A percentile compares a stretch with the other conserved stretches of the same genome.
phyloP scores from a whole-genome alignment of 2,888 invertebrate genomes.

The Polia nebulosa region DNA sequence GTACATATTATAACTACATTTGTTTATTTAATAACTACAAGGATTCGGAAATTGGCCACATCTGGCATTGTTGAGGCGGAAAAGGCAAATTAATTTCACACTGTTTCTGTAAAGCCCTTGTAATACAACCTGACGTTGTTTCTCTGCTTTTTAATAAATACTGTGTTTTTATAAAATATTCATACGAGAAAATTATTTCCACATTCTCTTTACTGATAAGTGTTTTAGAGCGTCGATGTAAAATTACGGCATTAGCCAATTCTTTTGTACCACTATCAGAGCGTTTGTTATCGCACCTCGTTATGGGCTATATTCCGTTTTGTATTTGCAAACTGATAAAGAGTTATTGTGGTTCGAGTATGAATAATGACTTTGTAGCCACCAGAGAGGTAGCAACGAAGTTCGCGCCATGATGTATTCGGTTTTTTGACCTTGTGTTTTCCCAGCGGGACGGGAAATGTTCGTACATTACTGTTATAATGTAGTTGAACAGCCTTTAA shows the following conservation, averaged over 20 bases:
- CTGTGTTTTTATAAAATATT: slow-evolving; percentile 13
- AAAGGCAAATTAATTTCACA: not conserved
- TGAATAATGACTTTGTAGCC: slow-evolving; percentile 56
- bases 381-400: slow-evolving; percentile 24
- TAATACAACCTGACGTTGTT: not conserved
- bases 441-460: slow-evolving; percentile 63
- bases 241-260: slow-evolving; percentile 63
- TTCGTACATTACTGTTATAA: slow-evolving; percentile 57
- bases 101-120: not conserved
- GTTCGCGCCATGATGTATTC: slow-evolving; percentile 37
- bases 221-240: slow-evolving; percentile 42
- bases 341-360: slow-evolving; percentile 53
- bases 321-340: slow-evolving; percentile 70
- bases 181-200: slow-evolving; percentile 32
- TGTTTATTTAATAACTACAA: slow-evolving; percentile 19
- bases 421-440: slow-evolving; percentile 68
- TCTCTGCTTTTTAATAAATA: not conserved
- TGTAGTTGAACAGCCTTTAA: slow-evolving; percentile 61
- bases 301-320: slow-evolving; percentile 65
- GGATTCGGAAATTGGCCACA: slow-evolving; percentile 1
- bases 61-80: not conserved
- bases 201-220: slow-evolving; percentile 45
- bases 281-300: slow-evolving; percentile 67
- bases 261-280: slow-evolving; percentile 73
- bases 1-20: slow-evolving; percentile 18